A percentile compares a stretch with the other conserved stretches of the same genome.
Evolutionary conservation across 1,140 invertebrate species (phyloP).

Genomic region (Aphis gossypii): DNA sequence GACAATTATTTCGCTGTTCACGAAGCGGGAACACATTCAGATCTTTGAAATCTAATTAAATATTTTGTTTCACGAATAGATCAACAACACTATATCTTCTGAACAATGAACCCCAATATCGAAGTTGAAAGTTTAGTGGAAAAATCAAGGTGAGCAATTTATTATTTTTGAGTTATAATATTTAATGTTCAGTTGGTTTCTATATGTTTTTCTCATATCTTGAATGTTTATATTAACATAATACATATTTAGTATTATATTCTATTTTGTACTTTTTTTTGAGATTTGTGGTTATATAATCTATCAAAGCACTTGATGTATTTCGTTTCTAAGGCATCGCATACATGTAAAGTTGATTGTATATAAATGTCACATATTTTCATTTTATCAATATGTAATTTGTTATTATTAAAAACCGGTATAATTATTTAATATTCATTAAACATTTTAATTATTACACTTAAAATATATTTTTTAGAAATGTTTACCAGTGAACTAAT

Average conservation of each 20-base stretch:
- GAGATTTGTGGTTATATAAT: neutral
- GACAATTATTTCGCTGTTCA: neutral
- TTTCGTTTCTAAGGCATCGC: neutral
- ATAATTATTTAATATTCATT: neutral
- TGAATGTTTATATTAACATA: neutral
- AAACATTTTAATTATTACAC: neutral
- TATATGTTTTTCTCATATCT: neutral
- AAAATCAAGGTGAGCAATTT: slow-evolving; percentile 37
- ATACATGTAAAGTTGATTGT: neutral
- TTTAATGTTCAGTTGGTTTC: neutral
- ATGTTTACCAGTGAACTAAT: neutral
- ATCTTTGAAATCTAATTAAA: neutral
- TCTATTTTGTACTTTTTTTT: no score
- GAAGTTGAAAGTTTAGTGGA: slow-evolving; percentile 19
- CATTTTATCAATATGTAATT: neutral
- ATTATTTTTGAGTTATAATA: neutral
- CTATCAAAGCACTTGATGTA: neutral
- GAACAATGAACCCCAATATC: slow-evolving; percentile 26
- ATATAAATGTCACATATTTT: neutral
- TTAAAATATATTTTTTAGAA: neutral
- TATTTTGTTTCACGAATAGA: neutral
- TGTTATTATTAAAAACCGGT: neutral
- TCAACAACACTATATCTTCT: neutral
- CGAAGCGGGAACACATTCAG: neutral
- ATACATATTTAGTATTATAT: neutral